These are phyloP conservation scores for Zelleria hepariella DNA, from an alignment of 2,888 invertebrate genomes.

Conservation along the genomic window DNA sequence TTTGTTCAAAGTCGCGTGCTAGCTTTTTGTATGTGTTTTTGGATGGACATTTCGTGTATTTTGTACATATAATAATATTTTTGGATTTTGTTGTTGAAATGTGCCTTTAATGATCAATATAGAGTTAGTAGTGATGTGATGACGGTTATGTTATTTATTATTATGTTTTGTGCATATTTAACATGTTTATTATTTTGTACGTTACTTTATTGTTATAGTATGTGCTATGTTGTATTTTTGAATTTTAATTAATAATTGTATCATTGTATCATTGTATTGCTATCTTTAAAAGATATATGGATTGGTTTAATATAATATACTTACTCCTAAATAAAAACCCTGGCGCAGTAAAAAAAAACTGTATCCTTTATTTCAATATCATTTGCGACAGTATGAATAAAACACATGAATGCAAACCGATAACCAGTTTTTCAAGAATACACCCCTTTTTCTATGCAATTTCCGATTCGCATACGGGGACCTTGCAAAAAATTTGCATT, in stretches of 20 bases:
- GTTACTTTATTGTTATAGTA: no score
- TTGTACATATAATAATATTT: constrained; percentile 43
- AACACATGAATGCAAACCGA: not conserved
- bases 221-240: not conserved
- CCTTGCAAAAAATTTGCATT: constrained; percentile 47
- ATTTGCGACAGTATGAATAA: not conserved
- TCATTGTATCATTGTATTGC: no score
- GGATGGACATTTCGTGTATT: constrained; percentile 47
- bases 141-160: constrained; percentile 37
- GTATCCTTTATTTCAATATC: not conserved
- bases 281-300: no score
- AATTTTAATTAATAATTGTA: not conserved
- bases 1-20: constrained; percentile 33
- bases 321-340: no score
- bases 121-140: constrained; percentile 34
- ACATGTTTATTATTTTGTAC: not conserved
- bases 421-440: constrained; percentile 42
- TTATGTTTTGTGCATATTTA: constrained; percentile 13
- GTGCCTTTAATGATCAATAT: constrained; percentile 37
- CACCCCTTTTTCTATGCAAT: constrained; percentile 31
- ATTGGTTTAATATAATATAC: no score
- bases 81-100: constrained; percentile 50
- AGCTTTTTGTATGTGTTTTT: constrained; percentile 37
- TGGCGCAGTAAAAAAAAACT: no score
- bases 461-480: not conserved